Base-by-base conservation (phyloP, 23 tunicate genomes). In the Corella eumyota region DNA sequence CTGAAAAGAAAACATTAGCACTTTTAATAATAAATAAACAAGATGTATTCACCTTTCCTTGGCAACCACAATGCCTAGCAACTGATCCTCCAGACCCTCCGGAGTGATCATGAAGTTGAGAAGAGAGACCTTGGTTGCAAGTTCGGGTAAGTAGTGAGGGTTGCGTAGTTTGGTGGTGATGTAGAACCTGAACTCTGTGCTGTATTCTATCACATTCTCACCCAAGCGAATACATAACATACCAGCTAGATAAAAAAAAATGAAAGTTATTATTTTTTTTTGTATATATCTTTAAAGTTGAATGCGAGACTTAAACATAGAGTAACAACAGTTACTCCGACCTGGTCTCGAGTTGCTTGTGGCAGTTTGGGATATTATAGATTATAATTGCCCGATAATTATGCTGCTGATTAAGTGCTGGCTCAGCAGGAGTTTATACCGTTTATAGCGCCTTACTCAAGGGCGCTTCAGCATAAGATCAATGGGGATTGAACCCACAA, bases 31-130 rank as follows among this genome's bases (percentile, higher is more conserved):
- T 9, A 9, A 11, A 40, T 9, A 9, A 40, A 40, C 11, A 40
- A 40, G 48, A 9, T 40, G 15, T 40, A 40, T 9, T 9, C 15
- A 88, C 96, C 96, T 76, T 56, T 92, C 98, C 61, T 92, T 92
- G 7, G 98, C 98, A 21, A 92, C 98, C 27, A 92, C 98, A 32
- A 92, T 92, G 13, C 98, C 98, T 25, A 92, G 84, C 26, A 92
- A 80, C 45, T 92, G 98, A 66, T 92, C 98, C 51, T 92, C 98
- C 34, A 92, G 65, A 27, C 98, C 98, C 52, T 92, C 93, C 1
- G 98, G 98, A 1, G 98, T 92, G 73, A 92, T 92, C 98, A 92
- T 92, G 62, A 92, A 92, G 72, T 92, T 92, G 71, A 92, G 76
- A 30, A 92, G 86, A 6, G 98, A 92, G n/a, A 92, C 98, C 71